Conservation (phyloP, 2,113 vertebrate genomes). For the Melanerpes aurifrons region DNA sequence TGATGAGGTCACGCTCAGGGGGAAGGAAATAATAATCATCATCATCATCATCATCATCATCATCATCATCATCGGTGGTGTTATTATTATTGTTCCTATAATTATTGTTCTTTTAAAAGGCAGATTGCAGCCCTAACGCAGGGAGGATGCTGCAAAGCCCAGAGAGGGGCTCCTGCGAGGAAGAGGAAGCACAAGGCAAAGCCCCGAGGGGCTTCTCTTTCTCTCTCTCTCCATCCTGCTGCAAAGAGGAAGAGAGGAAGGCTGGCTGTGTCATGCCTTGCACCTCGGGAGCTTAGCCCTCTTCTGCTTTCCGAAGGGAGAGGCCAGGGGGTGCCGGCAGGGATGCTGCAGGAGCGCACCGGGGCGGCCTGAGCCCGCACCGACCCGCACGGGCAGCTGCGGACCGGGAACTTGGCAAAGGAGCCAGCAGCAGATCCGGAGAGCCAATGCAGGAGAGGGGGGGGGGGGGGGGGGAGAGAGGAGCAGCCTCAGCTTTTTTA, state of each 20-base stretch:
- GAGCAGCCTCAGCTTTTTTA: slow-evolving; percentile 64
- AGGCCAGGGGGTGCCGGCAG: not conserved
- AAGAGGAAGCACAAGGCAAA: slow-evolving; percentile 62
- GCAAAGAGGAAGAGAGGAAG: slow-evolving; percentile 61
- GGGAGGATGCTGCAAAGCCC: slow-evolving; percentile 63
- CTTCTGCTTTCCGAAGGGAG: slow-evolving; percentile 44
- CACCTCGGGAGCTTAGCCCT: slow-evolving; percentile 12
- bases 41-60: no score
- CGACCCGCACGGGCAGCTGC: not conserved
- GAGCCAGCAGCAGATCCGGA: slow-evolving; percentile 62
- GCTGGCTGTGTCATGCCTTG: slow-evolving; percentile 50
- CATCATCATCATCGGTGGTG: no score
- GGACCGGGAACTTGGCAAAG: not conserved
- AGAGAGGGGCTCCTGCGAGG: slow-evolving; percentile 50
- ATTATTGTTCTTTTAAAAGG: not conserved
- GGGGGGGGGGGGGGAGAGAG: slow-evolving; percentile 36
- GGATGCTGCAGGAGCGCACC: not conserved
- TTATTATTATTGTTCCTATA: no score
- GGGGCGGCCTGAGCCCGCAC: not conserved
- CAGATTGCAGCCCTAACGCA: slow-evolving; percentile 70
- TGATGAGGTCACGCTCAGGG: slow-evolving; percentile 64
- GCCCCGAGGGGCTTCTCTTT: slow-evolving; percentile 13
- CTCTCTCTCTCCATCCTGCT: slow-evolving; percentile 31
- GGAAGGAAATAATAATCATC: slow-evolving; percentile 17
- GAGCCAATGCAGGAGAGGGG: slow-evolving; percentile 60